phyloP scores from a whole-genome alignment of 2,888 invertebrate genomes.

The Drosophila sordidula region DNA sequence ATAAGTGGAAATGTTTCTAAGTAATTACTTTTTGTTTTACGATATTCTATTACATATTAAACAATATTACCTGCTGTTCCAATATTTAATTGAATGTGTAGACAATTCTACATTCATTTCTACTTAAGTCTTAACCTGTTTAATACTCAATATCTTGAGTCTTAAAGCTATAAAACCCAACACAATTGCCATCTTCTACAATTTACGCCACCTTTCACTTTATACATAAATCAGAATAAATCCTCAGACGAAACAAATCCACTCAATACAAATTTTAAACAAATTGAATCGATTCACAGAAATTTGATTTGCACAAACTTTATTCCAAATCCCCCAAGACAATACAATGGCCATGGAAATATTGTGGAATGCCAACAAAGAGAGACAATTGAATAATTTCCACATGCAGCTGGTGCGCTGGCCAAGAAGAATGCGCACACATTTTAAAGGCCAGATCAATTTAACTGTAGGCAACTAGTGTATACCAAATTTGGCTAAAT shows the following conservation, averaged over 20 bases:
- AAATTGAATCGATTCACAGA: background rate
- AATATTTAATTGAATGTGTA: no score
- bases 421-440: background rate
- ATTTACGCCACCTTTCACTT: no score
- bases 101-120: no score
- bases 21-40: no score
- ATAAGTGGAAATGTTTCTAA: no score
- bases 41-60: no score
- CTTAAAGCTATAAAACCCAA: no score
- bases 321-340: background rate
- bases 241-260: background rate
- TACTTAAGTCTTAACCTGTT: no score
- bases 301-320: background rate
- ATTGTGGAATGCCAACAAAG: background rate
- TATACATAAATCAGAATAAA: no score
- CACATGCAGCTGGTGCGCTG: background rate
- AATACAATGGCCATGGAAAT: background rate
- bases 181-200: no score
- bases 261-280: background rate
- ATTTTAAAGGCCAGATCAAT: conserved; percentile 2
- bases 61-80: no score
- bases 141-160: no score
- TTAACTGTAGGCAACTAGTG: background rate
- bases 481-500: background rate
- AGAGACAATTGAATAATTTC: conserved; percentile 24